A percentile compares a stretch with the other conserved stretches of the same genome.
phyloP scores from a whole-genome alignment of 2,113 vertebrate genomes.

The Orientallactaga bullata region DNA sequence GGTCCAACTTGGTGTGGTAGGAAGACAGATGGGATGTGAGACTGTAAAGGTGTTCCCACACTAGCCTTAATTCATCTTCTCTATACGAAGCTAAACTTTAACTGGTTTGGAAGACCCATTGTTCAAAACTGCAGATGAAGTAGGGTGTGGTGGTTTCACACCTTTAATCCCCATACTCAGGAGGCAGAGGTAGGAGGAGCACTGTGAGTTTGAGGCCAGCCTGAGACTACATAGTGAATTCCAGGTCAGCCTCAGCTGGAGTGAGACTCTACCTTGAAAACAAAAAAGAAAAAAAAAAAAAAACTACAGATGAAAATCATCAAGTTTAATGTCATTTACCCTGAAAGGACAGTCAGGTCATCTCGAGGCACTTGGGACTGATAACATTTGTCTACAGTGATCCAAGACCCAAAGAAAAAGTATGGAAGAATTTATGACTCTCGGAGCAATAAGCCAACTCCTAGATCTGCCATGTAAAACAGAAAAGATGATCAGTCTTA shows the following conservation, averaged over 20 bases:
- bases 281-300: too few species aligned
- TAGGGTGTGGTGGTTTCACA: too few species aligned
- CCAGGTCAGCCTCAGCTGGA: too few species aligned
- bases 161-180: too few species aligned
- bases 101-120: not conserved
- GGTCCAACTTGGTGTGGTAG: not conserved
- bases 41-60: slow-evolving; percentile 17
- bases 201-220: too few species aligned
- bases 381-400: not conserved
- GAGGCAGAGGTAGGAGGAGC: too few species aligned
- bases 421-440: not conserved
- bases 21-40: slow-evolving; percentile 8
- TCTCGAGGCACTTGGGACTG: not conserved
- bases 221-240: too few species aligned
- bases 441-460: not conserved
- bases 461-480: not conserved
- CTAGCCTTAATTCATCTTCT: slow-evolving; percentile 33
- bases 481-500: not conserved
- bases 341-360: slow-evolving; percentile 7
- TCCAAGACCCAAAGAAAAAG: not conserved
- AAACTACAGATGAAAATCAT: not conserved
- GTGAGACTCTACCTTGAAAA: too few species aligned
- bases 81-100: slow-evolving; percentile 14
- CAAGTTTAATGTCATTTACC: not conserved
- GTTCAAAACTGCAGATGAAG: not conserved